Evolutionary conservation across 2,888 invertebrate species (phyloP), one percentile per base, ranked within the genome.

Genomic region (Meghimatium bilineatum): DNA sequence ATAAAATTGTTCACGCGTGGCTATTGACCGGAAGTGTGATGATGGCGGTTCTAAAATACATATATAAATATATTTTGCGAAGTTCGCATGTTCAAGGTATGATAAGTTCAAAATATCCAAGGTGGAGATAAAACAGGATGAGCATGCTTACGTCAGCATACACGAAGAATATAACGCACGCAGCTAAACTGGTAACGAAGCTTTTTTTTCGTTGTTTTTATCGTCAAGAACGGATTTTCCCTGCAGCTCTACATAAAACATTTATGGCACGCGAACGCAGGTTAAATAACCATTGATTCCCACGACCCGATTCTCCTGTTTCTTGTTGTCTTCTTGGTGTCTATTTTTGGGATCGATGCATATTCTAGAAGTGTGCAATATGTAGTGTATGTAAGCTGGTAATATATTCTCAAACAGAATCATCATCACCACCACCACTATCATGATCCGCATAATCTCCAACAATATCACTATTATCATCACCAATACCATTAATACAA

Each of bases 231-330:
- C 38, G 38, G 71, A 23, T 26, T 71, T 71, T 71, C 71, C 38
- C 36, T 14, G 5, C 71, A 36, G 5, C 10, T 2, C n/a, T n/a
- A 5, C 23, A 12, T 20, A 38, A 71, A 71, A 26, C 71, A 71
- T 38, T 26, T n/a, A 12, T 38, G n/a, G 71, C 71, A 71, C 71
- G 71, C 71, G 71, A 20, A 23, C n/a, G 12, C 36, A 71, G 69
- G 36, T 71, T 38, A 71, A 38, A 71, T 38, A 26, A 38, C 36
- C 38, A 71, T 71, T 71, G 71, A 36, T 71, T 71, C 71, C 71
- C 71, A 71, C 38, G 71, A 26, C 12, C n/a, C 38, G 26, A 38
- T 20, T 26, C 26, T 38, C 23, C 12, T 38, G n/a, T 69, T 36
- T 10, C 34, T 32, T 14, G 10, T 69, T 69, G 12, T 44, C 44